Evolutionary conservation across 2,888 invertebrate genomes (phyloP).

Genomic region (Furcula furcula): DNA sequence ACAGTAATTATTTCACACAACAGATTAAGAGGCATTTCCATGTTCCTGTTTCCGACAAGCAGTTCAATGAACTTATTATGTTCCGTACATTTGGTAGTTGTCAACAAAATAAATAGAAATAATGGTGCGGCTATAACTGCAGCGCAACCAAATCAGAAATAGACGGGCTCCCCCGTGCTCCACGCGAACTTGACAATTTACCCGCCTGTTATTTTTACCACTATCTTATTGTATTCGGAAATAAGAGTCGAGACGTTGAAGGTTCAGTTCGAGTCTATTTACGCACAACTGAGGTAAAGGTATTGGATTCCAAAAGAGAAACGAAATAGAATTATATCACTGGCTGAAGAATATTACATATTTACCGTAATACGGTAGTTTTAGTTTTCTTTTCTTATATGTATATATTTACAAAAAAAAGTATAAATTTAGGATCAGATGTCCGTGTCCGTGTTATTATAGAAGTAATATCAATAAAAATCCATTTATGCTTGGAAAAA

Average conservation of each 20-base stretch:
- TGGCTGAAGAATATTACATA: no score
- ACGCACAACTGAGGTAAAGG: neutral
- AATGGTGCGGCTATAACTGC: constrained; percentile 56
- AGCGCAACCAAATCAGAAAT: constrained; percentile 52
- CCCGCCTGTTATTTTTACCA: constrained; percentile 68
- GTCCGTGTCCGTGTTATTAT: no score
- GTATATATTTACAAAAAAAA: no score
- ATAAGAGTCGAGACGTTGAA: constrained; percentile 28
- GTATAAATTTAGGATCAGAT: no score
- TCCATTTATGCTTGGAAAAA: no score
- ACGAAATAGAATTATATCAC: no score
- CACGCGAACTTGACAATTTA: constrained; percentile 76
- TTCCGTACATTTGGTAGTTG: constrained; percentile 43
- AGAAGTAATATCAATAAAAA: no score
- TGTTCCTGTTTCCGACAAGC: constrained; percentile 12
- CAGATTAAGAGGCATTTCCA: constrained; percentile 24
- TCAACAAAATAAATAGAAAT: constrained; percentile 67
- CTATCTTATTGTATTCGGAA: constrained; percentile 70
- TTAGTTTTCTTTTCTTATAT: no score
- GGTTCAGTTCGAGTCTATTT: constrained; percentile 22
- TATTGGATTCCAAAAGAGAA: constrained; percentile 8
- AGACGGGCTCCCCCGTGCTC: constrained; percentile 63
- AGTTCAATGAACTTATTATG: constrained; percentile 17
- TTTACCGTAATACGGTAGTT: no score
- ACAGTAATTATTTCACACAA: no score